Evolutionary conservation across 2,113 vertebrate genomes (phyloP).

Genomic region (Phrynosoma blainvillii): DNA sequence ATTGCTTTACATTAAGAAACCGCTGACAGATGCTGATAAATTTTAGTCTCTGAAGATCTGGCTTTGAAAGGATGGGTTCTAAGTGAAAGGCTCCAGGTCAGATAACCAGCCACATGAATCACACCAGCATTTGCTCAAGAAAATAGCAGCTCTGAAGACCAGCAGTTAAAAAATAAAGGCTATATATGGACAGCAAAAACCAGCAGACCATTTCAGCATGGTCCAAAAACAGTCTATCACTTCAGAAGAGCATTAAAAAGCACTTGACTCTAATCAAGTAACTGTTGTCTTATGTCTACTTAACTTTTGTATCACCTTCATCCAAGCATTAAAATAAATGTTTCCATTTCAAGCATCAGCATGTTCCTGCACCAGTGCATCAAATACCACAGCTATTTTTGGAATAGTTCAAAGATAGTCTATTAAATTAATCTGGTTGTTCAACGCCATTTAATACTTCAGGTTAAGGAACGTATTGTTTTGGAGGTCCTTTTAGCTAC

Average conservation of each 20-base stretch:
- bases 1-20: background rate
- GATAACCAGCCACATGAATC: background rate
- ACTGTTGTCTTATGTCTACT: fast-evolving
- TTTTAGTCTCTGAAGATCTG: background rate
- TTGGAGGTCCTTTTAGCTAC: background rate
- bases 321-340: fast-evolving
- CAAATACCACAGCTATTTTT: background rate
- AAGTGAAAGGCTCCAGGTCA: fast-evolving
- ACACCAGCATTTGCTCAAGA: fast-evolving
- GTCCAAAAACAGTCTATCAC: background rate
- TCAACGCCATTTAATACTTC: background rate
- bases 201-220: background rate
- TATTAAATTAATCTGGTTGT: background rate
- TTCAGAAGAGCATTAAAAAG: background rate
- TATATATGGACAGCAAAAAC: background rate
- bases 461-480: background rate
- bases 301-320: background rate
- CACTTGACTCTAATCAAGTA: fast-evolving
- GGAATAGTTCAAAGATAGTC: background rate
- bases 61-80: fast-evolving
- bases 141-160: background rate
- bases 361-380: fast-evolving
- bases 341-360: fast-evolving
- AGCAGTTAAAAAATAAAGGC: background rate
- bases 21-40: fast-evolving